Base-by-base conservation (phyloP, 2,888 invertebrate genomes). In the Luperina nickerlii region DNA sequence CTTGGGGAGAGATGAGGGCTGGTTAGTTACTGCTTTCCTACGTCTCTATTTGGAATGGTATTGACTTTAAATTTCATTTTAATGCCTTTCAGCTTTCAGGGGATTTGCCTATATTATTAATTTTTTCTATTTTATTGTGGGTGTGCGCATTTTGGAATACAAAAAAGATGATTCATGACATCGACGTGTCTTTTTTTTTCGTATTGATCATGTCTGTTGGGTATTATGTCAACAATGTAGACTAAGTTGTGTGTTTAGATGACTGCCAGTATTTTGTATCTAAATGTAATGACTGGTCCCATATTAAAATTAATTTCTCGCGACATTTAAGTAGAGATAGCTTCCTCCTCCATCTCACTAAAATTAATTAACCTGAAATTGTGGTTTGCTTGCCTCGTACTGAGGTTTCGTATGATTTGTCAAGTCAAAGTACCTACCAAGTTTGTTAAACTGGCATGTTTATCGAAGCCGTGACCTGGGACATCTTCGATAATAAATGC, bases 1-100 rank as follows among this genome's bases (percentile, higher is more conserved):
- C 94, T 94, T 92, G 92, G 94, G 94, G 94, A 94, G 91, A 91
- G 90, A 90, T 90, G 91, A 90, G 92, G 90, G 89, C 90, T 90
- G 90, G 90, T 91, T 91, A 87, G 89, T 91, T 90, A 90, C 89
- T 88, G 90, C 90, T 90, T 89, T 88, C 86, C 89, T 90, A 87
- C 88, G 89, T 89, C 89, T 91, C 91, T 90, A 90, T 87, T 90
- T 88, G 87, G 84, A 88, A 89, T 88, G 90, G 88, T 88, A 89
- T 84, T 80, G 88, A 87, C 81, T 88, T 84, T 81, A 87, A 90
- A 88, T 83, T 88, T 78, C 76, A 82, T 83, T 84, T 80, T 84
- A 83, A 81, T 76, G 80, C 66, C 66, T 70, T 86, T 79, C 66
- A 63, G 76, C 62, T 87, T 79, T 84, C 74, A 67, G 69, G 75